These are phyloP conservation scores for Clepsis dumicolana DNA, from an alignment of 2,888 invertebrate species.

Conservation along the genomic window DNA sequence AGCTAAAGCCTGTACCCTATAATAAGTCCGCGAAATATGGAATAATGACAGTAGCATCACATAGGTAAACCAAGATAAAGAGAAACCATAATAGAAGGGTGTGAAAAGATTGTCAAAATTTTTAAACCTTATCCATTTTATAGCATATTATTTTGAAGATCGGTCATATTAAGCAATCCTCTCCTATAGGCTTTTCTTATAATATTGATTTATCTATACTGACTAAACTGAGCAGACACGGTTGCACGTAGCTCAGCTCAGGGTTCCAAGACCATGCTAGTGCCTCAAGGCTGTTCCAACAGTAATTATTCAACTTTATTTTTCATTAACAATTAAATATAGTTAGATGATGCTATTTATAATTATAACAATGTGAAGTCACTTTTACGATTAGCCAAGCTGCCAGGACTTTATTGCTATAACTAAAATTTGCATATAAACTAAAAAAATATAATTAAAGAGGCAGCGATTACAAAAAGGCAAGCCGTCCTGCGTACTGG, in stretches of 20 bases:
- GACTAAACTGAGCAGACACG: background rate
- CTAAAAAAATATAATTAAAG: too few relatives aligned
- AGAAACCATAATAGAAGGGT: background rate
- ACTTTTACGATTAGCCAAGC: background rate
- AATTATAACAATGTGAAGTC: too few relatives aligned
- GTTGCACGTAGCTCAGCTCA: background rate
- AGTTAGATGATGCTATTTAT: background rate
- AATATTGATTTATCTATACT: background rate
- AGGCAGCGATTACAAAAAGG: too few relatives aligned
- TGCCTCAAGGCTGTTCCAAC: background rate
- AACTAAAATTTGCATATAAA: background rate
- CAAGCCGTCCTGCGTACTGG: too few relatives aligned
- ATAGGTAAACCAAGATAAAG: background rate
- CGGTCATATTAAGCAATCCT: background rate
- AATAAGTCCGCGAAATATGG: background rate
- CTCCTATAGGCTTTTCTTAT: background rate
- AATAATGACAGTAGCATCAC: background rate
- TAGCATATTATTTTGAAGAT: background rate
- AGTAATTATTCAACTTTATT: background rate
- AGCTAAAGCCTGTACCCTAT: slow-evolving; percentile 11
- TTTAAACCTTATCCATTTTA: background rate
- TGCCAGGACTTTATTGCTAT: background rate
- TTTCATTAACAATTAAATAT: background rate
- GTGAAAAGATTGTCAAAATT: background rate
- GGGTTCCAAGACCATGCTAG: background rate